Conservation (phyloP, 2,797 vertebrate genomes). For the Hydrocynus forskahlii region DNA sequence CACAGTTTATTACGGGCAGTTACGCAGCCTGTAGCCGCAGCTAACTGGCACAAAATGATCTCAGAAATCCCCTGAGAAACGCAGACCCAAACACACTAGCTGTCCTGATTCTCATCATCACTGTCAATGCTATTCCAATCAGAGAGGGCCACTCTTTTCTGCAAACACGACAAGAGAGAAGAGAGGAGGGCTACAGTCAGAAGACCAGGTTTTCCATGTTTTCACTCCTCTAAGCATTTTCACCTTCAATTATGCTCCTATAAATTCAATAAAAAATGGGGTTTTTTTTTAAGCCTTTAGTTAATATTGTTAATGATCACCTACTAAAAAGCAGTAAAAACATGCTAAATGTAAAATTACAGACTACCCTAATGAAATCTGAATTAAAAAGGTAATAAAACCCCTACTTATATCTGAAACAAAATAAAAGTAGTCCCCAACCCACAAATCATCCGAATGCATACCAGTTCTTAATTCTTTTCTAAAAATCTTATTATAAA, state of each 20-base stretch:
- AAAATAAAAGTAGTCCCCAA: background rate
- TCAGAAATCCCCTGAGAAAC: slow-evolving; percentile 5
- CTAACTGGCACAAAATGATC: background rate
- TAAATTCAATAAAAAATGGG: too few species aligned
- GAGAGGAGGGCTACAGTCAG: slow-evolving; percentile 74
- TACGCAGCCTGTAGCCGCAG: background rate
- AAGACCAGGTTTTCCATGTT: background rate
- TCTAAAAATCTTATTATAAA: too few species aligned
- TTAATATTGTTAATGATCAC: too few species aligned
- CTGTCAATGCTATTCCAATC: slow-evolving; percentile 80
- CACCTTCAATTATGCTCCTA: background rate
- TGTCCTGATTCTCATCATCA: slow-evolving; percentile 80
- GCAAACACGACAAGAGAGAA: slow-evolving; percentile 86
- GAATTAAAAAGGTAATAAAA: too few species aligned
- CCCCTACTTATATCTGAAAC: too few species aligned
- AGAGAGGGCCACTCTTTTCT: slow-evolving; percentile 86
- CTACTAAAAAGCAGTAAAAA: too few species aligned
- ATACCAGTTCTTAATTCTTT: background rate
- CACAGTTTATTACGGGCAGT: background rate
- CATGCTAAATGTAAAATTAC: too few species aligned
- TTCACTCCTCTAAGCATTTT: background rate
- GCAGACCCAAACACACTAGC: slow-evolving; percentile 66
- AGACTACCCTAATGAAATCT: too few species aligned
- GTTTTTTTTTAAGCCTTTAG: too few species aligned
- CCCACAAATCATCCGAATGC: background rate